phyloP scores from a whole-genome alignment of 1,140 invertebrate species.

The Drosophila bipectinata region DNA sequence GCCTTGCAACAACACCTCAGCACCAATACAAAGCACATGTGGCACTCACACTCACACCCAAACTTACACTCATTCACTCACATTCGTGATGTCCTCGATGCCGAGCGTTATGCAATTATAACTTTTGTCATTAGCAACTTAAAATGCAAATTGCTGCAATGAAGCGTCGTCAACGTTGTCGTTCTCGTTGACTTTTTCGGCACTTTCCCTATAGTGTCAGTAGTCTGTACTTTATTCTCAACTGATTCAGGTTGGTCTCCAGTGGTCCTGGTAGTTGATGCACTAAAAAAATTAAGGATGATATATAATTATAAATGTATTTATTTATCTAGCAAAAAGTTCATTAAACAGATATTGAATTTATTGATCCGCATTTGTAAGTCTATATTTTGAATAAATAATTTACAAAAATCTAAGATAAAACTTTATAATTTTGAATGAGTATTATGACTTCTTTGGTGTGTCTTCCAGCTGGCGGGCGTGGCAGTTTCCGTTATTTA shows the following conservation, averaged over 20 bases:
- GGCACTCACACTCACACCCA: slow-evolving; percentile 10
- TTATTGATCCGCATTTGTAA: too few relatives aligned
- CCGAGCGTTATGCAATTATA: slow-evolving; percentile 81
- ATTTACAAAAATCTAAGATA: not conserved
- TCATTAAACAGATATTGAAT: too few relatives aligned
- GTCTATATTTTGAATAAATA: too few relatives aligned
- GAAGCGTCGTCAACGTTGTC: slow-evolving; percentile 67
- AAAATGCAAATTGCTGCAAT: slow-evolving; percentile 83
- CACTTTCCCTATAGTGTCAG: slow-evolving; percentile 21
- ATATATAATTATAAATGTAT: too few relatives aligned
- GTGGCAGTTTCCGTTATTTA: slow-evolving; percentile 55
- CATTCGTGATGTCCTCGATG: slow-evolving; percentile 43
- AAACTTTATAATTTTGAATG: not conserved
- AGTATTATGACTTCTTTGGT: not conserved
- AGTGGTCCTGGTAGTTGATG: slow-evolving; percentile 6
- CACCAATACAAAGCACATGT: slow-evolving; percentile 49
- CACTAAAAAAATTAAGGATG: slow-evolving; percentile 2
- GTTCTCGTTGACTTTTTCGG: slow-evolving; percentile 51
- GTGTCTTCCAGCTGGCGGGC: slow-evolving; percentile 3
- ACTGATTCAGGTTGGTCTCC: slow-evolving; percentile 19
- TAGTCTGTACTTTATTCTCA: slow-evolving; percentile 33
- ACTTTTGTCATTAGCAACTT: slow-evolving; percentile 83
- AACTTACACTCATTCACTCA: slow-evolving; percentile 1
- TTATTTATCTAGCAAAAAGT: too few relatives aligned
- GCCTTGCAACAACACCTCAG: slow-evolving; percentile 55